Evolutionary conservation across 2,888 invertebrate genomes (phyloP), one percentile per base, ranked within the genome.

Genomic region (Drosophila ustulata): DNA sequence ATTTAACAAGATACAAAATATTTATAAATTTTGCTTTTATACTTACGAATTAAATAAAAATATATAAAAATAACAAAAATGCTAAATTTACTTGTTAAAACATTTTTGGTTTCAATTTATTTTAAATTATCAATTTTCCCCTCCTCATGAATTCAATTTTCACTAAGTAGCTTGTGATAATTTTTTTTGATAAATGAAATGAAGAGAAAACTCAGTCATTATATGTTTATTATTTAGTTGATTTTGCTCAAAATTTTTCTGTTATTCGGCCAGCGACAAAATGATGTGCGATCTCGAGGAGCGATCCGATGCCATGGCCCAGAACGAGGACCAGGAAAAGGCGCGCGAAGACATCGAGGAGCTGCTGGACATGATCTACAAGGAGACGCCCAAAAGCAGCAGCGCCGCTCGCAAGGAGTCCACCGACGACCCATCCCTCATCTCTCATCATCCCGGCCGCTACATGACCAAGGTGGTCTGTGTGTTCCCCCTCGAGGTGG

Each of bases 391-490:
- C 9, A 3, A 23, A 9, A 18, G 8, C 3, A 28, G 23, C 59
- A 45, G 4, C 32, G 4, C n/a, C 9, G 18, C 25, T 9, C 23
- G 7, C 18, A 47, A 39, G 1, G 32, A 45, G 34, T 34, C 34
- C 18, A 37, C 11, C n/a, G n/a, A 32, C 9, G 32, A 37, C 37
- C 11, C 4, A 4, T 11, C n/a, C 4, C 8, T 34, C 13, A 49
- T 49, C 8, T 49, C 55, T 18, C n/a, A n/a, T n/a, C n/a, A n/a
- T n/a, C 47, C 47, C n/a, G 63, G 47, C 13, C 63, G 63, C 11
- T 63, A 63, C 55, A 47, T 63, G 39, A 47, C 63, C 23, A 63
- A 56, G 13, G 56, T 56, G 23, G 56, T 55, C 6, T 32, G 49
- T 25, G 47, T 63, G 1, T 63, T 39, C 30, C 62, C 62, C 5